phyloP scores from a whole-genome alignment of 2,888 invertebrate genomes.

The Eupithecia vulgata region DNA sequence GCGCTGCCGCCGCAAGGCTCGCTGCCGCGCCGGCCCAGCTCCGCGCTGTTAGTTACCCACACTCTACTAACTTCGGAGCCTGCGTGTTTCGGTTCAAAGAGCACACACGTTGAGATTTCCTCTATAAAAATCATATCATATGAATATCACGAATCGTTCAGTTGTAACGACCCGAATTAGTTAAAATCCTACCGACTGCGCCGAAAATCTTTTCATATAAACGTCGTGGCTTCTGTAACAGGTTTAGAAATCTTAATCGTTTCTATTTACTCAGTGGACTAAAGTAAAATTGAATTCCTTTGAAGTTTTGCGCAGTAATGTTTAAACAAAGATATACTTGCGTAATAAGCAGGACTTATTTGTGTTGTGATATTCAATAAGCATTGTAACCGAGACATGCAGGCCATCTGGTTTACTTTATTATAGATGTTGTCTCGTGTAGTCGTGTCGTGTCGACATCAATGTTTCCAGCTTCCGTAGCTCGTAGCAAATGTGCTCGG shows the following conservation, averaged over 20 bases:
- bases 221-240: no score
- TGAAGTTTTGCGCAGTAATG: background rate
- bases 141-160: background rate
- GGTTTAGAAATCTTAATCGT: background rate
- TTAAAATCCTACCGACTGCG: conserved; percentile 14
- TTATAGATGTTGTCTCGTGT: conserved; percentile 64
- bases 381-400: conserved; percentile 24
- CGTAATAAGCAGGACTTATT: background rate
- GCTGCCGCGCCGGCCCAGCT: conserved; percentile 66
- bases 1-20: conserved; percentile 60
- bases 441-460: conserved; percentile 49
- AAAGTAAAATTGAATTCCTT: background rate
- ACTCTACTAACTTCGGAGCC: conserved; percentile 22
- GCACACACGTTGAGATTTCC: background rate
- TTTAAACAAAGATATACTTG: background rate
- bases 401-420: conserved; percentile 28
- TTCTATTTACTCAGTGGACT: background rate
- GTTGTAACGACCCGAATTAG: background rate
- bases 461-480: conserved; percentile 33
- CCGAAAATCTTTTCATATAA: background rate
- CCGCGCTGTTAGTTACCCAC: conserved; percentile 61
- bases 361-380: background rate
- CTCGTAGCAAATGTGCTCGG: conserved; percentile 14
- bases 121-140: background rate
- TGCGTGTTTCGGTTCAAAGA: conserved; percentile 9